Evolutionary conservation across 2,888 invertebrate species (phyloP).

Genomic region (Linnaemya tessellans): DNA sequence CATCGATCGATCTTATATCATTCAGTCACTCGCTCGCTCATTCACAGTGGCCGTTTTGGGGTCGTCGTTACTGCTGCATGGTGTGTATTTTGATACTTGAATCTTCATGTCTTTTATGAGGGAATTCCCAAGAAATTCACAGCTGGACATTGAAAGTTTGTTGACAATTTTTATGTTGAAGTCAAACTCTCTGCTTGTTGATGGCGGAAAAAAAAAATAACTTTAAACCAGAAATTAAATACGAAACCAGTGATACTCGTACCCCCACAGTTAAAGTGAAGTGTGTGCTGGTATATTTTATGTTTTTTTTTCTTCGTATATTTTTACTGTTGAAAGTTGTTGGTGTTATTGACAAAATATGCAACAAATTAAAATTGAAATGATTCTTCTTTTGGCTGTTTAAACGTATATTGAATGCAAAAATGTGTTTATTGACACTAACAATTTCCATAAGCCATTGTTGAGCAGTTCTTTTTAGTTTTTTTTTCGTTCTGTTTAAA

Average conservation of each 20-base stretch:
- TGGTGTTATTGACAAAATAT: conserved; percentile 75
- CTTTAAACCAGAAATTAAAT: conserved; percentile 59
- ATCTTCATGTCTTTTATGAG: conserved; percentile 74
- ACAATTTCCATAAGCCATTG: conserved; percentile 64
- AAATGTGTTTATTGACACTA: conserved; percentile 67
- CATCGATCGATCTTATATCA: conserved; percentile 62
- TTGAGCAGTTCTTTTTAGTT: conserved; percentile 9
- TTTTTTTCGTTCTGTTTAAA: neutral
- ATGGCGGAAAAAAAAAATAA: neutral
- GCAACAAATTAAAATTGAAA: conserved; percentile 76
- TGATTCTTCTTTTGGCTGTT: conserved; percentile 37
- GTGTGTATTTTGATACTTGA: conserved; percentile 71
- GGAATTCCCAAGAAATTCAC: conserved; percentile 83
- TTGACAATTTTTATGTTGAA: conserved; percentile 75
- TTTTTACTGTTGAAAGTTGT: conserved; percentile 67
- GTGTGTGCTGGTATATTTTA: neutral
- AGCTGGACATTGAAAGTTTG: conserved; percentile 78
- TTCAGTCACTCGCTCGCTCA: conserved; percentile 49
- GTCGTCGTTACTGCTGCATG: conserved; percentile 40
- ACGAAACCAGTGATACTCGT: conserved; percentile 52
- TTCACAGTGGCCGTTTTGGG: conserved; percentile 51
- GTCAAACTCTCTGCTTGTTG: conserved; percentile 43
- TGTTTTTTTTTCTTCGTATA: conserved; percentile 10
- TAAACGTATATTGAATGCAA: conserved; percentile 54
- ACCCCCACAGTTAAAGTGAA: conserved; percentile 57